Evolutionary conservation across 2,797 vertebrate genomes (phyloP).

Genomic region (Leptoclinus maculatus): DNA sequence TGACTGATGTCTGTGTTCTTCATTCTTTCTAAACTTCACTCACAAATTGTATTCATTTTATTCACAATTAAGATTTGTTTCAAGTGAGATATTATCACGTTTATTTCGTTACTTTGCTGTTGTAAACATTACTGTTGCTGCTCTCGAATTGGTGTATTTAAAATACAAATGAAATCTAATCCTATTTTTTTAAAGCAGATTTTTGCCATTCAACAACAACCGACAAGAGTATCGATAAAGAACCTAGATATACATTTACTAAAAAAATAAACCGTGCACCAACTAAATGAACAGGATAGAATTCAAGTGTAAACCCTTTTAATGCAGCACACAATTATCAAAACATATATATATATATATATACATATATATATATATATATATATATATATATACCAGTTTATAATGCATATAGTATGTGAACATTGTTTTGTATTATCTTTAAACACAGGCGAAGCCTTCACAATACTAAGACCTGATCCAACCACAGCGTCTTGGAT

Average conservation of each 20-base stretch:
- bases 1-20: not conserved
- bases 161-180: not conserved
- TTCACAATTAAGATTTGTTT: not conserved
- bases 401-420: not conserved
- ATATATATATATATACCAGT: not conserved
- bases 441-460: not conserved
- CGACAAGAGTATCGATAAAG: not conserved
- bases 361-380: not conserved
- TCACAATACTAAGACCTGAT: not conserved
- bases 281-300: not conserved
- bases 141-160: not conserved
- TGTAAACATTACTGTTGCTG: not conserved
- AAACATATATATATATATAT: not conserved
- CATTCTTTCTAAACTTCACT: not conserved
- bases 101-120: not conserved
- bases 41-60: not conserved
- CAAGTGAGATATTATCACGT: too few relatives aligned
- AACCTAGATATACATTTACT: not conserved
- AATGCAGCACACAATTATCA: not conserved
- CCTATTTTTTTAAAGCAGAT: not conserved
- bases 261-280: not conserved
- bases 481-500: not conserved
- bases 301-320: not conserved
- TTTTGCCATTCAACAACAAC: not conserved
- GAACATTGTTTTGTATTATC: not conserved